A percentile compares a stretch with the other conserved stretches of the same genome.
Evolutionary conservation across 2,888 invertebrate genomes (phyloP).

Genomic region (Rotaria sp.): DNA sequence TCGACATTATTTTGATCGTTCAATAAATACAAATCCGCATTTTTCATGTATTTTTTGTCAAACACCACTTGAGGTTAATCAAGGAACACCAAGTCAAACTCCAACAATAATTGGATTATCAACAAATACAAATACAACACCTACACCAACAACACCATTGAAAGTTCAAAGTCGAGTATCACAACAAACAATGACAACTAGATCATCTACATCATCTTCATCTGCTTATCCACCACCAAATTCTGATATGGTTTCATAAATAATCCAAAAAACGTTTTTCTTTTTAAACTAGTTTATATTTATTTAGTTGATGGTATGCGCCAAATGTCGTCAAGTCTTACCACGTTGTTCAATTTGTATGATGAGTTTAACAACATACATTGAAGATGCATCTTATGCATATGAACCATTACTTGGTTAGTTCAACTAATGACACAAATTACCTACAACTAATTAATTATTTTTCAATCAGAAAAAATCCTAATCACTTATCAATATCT

Average conservation of each 20-base stretch:
- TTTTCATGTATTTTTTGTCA: slow-evolving; percentile 10
- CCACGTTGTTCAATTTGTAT: slow-evolving; percentile 87
- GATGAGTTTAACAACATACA: slow-evolving; percentile 77
- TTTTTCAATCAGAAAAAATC: too few species aligned
- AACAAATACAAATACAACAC: not conserved
- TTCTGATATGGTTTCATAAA: not conserved
- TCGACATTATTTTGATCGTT: not conserved
- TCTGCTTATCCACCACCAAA: not conserved
- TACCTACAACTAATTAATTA: too few species aligned
- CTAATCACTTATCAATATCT: too few species aligned
- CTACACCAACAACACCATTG: not conserved
- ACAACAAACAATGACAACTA: not conserved
- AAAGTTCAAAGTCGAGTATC: not conserved
- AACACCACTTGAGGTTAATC: not conserved
- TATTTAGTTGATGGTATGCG: slow-evolving; percentile 61
- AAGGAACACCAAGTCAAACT: not conserved
- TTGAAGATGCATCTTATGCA: slow-evolving; percentile 43
- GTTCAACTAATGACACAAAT: slow-evolving; percentile 43
- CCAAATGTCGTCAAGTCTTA: slow-evolving; percentile 84
- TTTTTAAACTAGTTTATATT: not conserved
- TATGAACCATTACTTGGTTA: slow-evolving; percentile 40
- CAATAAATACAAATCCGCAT: not conserved
- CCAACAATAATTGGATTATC: not conserved
- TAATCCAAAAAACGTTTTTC: not conserved
- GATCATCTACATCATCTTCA: not conserved